Evolutionary conservation across 2,113 vertebrate genomes (phyloP).

Genomic region (Cervus canadensis): DNA sequence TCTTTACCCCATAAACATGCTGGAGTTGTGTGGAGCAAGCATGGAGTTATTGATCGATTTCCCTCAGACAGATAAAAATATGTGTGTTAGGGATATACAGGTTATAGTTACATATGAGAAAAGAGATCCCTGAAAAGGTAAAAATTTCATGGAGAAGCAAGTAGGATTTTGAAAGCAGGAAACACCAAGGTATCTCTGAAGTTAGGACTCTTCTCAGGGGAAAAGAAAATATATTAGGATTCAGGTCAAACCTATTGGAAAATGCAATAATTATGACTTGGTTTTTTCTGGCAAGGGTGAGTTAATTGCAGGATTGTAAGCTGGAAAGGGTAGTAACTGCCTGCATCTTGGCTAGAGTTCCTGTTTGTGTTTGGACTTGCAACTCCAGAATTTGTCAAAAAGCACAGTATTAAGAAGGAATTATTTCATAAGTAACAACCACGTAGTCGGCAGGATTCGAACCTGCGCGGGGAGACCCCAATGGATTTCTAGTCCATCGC

Average conservation of each 20-base stretch:
- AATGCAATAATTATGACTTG: neutral
- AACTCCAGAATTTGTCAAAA: neutral
- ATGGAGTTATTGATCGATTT: neutral
- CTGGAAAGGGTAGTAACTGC: neutral
- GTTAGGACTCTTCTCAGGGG: neutral
- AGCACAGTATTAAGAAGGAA: neutral
- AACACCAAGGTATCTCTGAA: neutral
- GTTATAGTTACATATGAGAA: neutral
- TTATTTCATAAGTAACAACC: too few relatives aligned
- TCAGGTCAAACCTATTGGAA: neutral
- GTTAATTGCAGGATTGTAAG: neutral
- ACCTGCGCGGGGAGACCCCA: conserved; percentile 92
- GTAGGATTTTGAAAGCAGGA: neutral
- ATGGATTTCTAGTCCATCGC: conserved; percentile 92
- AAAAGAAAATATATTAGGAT: neutral
- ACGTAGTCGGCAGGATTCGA: conserved; percentile 84
- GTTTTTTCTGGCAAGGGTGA: neutral
- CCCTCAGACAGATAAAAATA: neutral
- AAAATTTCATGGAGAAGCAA: neutral
- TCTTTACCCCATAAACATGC: neutral
- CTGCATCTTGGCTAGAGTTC: neutral
- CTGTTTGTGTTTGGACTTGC: neutral
- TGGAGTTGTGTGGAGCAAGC: neutral
- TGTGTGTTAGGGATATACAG: neutral
- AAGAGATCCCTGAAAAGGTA: neutral